Evolutionary conservation across 1,140 invertebrate genomes (phyloP).

Genomic region (Trichonephila clavipes): DNA sequence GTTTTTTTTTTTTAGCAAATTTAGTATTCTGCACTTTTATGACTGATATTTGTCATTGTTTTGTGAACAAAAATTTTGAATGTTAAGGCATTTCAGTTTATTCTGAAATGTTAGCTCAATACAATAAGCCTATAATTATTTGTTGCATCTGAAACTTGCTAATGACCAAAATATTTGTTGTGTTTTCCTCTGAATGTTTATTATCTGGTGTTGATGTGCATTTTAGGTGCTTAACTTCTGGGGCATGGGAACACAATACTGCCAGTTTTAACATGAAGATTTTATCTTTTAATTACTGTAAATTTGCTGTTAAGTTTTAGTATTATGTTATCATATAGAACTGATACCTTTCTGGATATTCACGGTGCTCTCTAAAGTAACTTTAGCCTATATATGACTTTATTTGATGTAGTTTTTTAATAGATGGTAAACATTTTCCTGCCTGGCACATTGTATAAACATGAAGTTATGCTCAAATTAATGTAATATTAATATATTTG

Average conservation of each 20-base stretch:
- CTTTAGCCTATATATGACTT: conserved; percentile 67
- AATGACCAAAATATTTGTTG: conserved; percentile 62
- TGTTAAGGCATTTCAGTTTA: conserved; percentile 21
- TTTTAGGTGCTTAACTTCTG: conserved; percentile 49
- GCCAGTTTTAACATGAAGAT: conserved; percentile 69
- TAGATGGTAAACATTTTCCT: conserved; percentile 61
- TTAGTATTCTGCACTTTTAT: conserved; percentile 64
- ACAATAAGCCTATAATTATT: conserved; percentile 45
- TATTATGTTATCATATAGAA: conserved; percentile 34
- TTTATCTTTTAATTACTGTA: conserved; percentile 61
- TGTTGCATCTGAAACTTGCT: conserved; percentile 40
- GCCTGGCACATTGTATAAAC: conserved; percentile 68
- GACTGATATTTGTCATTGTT: conserved; percentile 56
- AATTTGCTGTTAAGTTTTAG: conserved; percentile 72
- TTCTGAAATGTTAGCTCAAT: conserved; percentile 63
- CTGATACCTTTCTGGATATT: conserved; percentile 64
- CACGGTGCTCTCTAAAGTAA: conserved; percentile 72
- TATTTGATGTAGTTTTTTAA: conserved; percentile 56
- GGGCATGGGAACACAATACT: conserved; percentile 53
- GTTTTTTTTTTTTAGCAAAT: neutral
- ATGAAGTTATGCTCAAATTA: conserved; percentile 74
- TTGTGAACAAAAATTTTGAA: conserved; percentile 41
- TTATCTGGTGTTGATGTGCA: conserved; percentile 47
- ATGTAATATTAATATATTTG: conserved; percentile 68
- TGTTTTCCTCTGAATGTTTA: conserved; percentile 54